phyloP scores from a whole-genome alignment of 2,797 vertebrate species.

The Schizopygopsis malacanthus region DNA sequence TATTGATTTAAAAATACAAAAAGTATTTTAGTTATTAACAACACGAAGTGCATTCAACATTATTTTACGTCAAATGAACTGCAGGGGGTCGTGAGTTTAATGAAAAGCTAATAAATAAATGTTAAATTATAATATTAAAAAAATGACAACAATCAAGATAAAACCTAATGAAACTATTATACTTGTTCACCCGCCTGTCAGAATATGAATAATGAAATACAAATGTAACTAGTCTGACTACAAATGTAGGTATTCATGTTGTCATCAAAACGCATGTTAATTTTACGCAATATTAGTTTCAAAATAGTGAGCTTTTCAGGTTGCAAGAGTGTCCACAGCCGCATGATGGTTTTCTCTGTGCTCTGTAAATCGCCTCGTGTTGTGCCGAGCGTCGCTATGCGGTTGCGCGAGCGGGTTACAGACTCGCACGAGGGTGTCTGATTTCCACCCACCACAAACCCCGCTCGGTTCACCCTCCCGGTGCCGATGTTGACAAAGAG shows the following conservation, averaged over 20 bases:
- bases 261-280: background rate
- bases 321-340: background rate
- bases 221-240: background rate
- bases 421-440: conserved; percentile 69
- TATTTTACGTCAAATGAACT: background rate
- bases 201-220: background rate
- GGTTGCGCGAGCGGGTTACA: conserved; percentile 64
- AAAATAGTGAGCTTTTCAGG: background rate
- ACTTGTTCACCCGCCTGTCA: background rate
- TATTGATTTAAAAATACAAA: background rate
- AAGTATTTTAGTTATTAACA: background rate
- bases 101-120: no score
- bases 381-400: conserved; percentile 59
- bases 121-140: no score
- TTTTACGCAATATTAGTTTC: background rate
- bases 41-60: background rate
- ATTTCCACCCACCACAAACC: conserved; percentile 69
- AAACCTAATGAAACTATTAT: background rate
- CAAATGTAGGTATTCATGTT: background rate
- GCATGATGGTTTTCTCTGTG: conserved; percentile 61
- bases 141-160: background rate
- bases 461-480: conserved; percentile 66
- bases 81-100: no score
- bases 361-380: conserved; percentile 60
- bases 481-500: conserved; percentile 83